Evolutionary conservation across 92 coral and sea anemone genomes (phyloP).

Genomic region (Diadumene lineata): DNA sequence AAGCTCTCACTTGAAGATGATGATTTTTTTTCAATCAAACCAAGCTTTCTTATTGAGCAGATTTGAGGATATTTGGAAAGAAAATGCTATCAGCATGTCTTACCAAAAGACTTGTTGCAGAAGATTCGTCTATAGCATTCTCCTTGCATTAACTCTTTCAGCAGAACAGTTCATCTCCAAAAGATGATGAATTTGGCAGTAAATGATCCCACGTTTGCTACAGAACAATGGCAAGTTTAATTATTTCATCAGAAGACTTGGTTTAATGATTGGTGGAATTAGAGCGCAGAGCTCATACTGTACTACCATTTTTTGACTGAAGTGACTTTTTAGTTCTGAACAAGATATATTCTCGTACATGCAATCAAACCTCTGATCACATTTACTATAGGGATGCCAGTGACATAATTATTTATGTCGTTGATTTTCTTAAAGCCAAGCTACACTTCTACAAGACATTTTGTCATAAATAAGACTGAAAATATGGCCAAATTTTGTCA

Average conservation of each 20-base stretch:
- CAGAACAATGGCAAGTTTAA: slow-evolving; percentile 48
- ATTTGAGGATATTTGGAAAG: slow-evolving; percentile 29
- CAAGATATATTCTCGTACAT: slow-evolving; percentile 53
- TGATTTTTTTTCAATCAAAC: slow-evolving; percentile 42
- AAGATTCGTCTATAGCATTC: slow-evolving; percentile 7
- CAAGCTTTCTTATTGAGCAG: slow-evolving; percentile 53
- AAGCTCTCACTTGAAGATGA: slow-evolving; percentile 35
- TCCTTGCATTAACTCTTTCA: slow-evolving; percentile 21
- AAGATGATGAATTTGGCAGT: slow-evolving; percentile 11
- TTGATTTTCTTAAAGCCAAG: slow-evolving; percentile 46
- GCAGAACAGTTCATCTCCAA: slow-evolving; percentile 19
- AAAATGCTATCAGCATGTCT: slow-evolving; percentile 19
- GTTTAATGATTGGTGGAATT: slow-evolving; percentile 28
- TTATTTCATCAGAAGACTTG: slow-evolving; percentile 55
- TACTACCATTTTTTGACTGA: slow-evolving; percentile 42
- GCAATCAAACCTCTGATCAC: slow-evolving; percentile 42
- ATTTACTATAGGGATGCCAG: slow-evolving; percentile 21
- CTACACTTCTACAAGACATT: slow-evolving; percentile 64
- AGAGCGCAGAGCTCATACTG: slow-evolving; percentile 49
- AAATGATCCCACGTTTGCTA: slow-evolving; percentile 44
- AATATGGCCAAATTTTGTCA: slow-evolving; percentile 64
- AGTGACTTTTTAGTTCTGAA: slow-evolving; percentile 33
- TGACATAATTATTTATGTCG: slow-evolving; percentile 27
- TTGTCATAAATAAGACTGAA: slow-evolving; percentile 65
- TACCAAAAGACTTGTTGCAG: slow-evolving; percentile 16